Percentiles rank a stretch among this genome's conserved stretches.
Conservation (phyloP, 2,797 vertebrate species). For the Acipenser ruthenus region DNA sequence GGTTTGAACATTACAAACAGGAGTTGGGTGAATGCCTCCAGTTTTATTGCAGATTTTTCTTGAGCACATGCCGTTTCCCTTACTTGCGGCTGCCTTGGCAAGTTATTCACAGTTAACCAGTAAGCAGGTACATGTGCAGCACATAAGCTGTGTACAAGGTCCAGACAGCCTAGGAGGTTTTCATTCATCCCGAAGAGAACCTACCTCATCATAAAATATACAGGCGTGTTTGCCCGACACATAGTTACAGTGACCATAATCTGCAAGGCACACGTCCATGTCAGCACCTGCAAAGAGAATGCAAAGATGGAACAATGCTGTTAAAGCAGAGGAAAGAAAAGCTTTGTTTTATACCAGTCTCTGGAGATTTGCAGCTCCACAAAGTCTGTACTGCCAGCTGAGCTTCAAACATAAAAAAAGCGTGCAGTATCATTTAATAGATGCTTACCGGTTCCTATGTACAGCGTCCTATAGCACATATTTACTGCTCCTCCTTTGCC, state of each 20-base stretch:
- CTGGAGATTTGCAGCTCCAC: constrained; percentile 8
- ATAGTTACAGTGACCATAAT: constrained; percentile 94
- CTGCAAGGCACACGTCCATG: constrained; percentile 99
- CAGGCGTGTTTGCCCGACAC: constrained; percentile 96
- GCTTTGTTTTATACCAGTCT: background rate
- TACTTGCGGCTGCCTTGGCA: too few species aligned
- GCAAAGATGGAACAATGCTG: background rate
- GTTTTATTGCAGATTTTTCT: too few species aligned
- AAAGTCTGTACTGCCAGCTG: background rate
- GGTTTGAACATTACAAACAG: too few species aligned
- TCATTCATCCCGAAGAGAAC: constrained; percentile 25
- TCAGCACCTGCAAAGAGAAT: constrained; percentile 74
- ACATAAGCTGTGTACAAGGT: too few species aligned
- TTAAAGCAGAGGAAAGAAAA: constrained; percentile 8
- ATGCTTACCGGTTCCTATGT: constrained; percentile 82
- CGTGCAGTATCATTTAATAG: background rate
- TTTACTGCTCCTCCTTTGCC: constrained; percentile 76
- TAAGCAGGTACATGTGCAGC: too few species aligned
- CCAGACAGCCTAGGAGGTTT: background rate
- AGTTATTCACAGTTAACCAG: too few species aligned
- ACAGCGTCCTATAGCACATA: constrained; percentile 90
- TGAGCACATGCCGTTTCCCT: too few species aligned
- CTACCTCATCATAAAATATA: constrained; percentile 97
- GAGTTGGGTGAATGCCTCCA: too few species aligned
- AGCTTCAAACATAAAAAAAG: too few species aligned